Conservation (phyloP, 2,797 vertebrate genomes). For the Siniperca scherzeri region DNA sequence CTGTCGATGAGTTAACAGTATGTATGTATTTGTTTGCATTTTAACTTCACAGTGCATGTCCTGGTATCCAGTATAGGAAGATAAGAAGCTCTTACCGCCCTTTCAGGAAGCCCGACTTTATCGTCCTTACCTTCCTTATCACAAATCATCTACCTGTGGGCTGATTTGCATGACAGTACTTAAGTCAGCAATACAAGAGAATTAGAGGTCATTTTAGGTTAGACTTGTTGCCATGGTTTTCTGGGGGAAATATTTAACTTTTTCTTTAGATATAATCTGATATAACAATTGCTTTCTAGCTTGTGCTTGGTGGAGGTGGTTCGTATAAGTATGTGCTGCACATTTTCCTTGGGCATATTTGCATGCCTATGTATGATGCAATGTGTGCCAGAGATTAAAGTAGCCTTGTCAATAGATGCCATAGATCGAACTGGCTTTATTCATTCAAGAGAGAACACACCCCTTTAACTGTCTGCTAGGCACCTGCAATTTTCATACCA, state of each 20-base stretch:
- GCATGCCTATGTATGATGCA: neutral
- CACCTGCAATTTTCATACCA: neutral
- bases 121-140: neutral
- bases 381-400: conserved; percentile 6
- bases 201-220: neutral
- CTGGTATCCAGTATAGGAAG: neutral
- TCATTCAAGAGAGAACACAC: conserved; percentile 13
- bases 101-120: conserved; percentile 4
- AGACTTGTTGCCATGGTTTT: conserved; percentile 3
- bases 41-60: neutral
- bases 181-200: neutral
- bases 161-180: neutral
- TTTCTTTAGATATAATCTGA: neutral
- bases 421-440: conserved; percentile 2
- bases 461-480: neutral
- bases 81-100: neutral
- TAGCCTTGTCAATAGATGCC: neutral
- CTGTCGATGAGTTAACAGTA: neutral
- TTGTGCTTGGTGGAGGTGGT: neutral
- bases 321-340: neutral
- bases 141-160: conserved; percentile 14
- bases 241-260: neutral
- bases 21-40: neutral
- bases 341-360: conserved; percentile 8
- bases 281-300: neutral